Evolutionary conservation across 2,888 invertebrate species (phyloP).

Genomic region (Pardosa pseudoannulata): DNA sequence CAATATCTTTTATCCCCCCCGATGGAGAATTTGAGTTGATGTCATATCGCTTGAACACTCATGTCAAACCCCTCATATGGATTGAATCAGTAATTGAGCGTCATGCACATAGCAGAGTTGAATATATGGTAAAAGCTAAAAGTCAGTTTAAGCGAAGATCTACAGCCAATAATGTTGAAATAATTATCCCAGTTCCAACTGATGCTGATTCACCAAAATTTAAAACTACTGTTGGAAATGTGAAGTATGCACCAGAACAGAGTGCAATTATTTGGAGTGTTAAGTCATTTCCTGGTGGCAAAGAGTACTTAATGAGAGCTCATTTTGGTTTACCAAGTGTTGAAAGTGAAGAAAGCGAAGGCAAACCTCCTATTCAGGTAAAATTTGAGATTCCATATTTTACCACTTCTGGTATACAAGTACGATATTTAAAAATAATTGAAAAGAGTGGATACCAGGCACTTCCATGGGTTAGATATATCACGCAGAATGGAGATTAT

Average conservation of each 20-base stretch:
- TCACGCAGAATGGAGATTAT: conserved; percentile 99
- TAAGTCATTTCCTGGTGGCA: conserved; percentile 98
- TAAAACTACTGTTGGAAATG: conserved; percentile 97
- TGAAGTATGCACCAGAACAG: conserved; percentile 97
- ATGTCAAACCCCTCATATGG: conserved; percentile 98
- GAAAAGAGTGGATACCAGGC: conserved; percentile 99
- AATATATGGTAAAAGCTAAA: conserved; percentile 99
- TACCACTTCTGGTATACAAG: conserved; percentile 98
- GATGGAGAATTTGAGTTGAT: conserved; percentile 99
- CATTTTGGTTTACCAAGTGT: conserved; percentile 98
- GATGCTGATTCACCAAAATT: conserved; percentile 99
- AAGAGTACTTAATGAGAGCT: conserved; percentile 98
- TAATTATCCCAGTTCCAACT: conserved; percentile 95
- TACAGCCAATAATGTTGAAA: conserved; percentile 99
- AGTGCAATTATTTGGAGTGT: conserved; percentile 98
- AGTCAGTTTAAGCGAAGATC: conserved; percentile 98
- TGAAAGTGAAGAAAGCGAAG: conserved; percentile 94
- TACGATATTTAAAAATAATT: conserved; percentile 96
- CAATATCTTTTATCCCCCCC: conserved; percentile 98
- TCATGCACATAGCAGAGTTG: conserved; percentile 97
- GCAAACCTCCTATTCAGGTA: conserved; percentile 97
- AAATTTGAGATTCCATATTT: conserved; percentile 99
- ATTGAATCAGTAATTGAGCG: conserved; percentile 99
- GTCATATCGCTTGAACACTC: conserved; percentile 97
- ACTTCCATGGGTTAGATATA: conserved; percentile 99